Conservation (phyloP, 2,113 vertebrate species). For the Silurus glanis region DNA sequence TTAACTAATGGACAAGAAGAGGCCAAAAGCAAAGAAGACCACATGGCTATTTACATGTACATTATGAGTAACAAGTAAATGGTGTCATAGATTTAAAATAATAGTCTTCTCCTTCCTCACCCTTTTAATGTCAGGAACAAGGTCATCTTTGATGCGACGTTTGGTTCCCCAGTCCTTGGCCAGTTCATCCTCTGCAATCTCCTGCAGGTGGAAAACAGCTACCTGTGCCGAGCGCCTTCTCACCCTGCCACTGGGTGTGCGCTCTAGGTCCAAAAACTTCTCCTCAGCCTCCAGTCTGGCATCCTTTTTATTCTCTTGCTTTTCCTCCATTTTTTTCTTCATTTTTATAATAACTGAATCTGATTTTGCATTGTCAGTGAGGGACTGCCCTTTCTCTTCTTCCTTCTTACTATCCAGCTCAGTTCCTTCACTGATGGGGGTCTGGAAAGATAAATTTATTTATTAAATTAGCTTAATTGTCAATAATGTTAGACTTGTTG, state of each 20-base stretch:
- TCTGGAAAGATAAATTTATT: constrained; percentile 1
- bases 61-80: no score
- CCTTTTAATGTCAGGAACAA: constrained; percentile 92
- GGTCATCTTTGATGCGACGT: constrained; percentile 92
- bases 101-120: constrained; percentile 67
- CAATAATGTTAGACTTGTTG: neutral
- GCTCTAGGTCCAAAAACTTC: constrained; percentile 81
- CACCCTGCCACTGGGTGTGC: constrained; percentile 92
- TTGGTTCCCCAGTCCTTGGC: constrained; percentile 90
- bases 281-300: constrained; percentile 60
- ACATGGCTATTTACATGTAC: neutral
- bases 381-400: constrained; percentile 54
- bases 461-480: neutral
- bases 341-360: constrained; percentile 51
- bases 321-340: constrained; percentile 53
- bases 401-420: constrained; percentile 19
- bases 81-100: neutral
- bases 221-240: constrained; percentile 92
- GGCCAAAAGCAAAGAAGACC: neutral
- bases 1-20: neutral
- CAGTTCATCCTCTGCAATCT: constrained; percentile 93
- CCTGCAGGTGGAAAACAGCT: constrained; percentile 94
- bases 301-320: constrained; percentile 64
- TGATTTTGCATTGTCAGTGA: constrained; percentile 56
- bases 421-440: constrained; percentile 21